These are phyloP conservation scores for Notamacropus eugenii DNA, from an alignment of 2,797 vertebrate genomes.

Conservation along the genomic window DNA sequence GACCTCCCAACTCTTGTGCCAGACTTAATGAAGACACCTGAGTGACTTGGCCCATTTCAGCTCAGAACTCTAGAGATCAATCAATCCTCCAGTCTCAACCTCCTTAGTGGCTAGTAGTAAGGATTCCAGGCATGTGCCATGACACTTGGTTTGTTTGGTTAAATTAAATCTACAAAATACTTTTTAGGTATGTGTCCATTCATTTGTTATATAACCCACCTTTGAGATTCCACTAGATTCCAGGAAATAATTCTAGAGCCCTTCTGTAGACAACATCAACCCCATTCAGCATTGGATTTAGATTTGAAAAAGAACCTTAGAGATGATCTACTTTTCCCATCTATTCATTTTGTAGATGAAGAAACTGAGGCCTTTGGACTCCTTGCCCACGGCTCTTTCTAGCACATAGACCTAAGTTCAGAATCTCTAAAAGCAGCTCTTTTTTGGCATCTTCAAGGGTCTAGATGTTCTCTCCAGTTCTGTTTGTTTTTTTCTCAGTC, in stretches of 20 bases:
- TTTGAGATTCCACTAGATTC: background rate
- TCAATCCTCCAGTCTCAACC: background rate
- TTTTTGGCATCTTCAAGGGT: background rate
- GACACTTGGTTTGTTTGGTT: background rate
- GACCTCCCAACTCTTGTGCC: background rate
- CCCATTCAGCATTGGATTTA: background rate
- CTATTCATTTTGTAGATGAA: background rate
- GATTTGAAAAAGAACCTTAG: background rate
- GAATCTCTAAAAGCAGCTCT: background rate
- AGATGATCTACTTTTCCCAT: background rate
- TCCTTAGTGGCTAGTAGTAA: background rate
- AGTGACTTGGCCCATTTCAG: background rate
- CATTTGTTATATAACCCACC: background rate
- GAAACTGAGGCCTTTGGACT: background rate
- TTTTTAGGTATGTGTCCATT: background rate
- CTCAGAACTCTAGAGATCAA: background rate
- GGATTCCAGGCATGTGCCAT: background rate
- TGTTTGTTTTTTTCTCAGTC: conserved; percentile 2
- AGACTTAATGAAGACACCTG: background rate
- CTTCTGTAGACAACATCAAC: background rate
- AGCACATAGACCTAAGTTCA: background rate
- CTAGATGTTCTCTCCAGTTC: background rate
- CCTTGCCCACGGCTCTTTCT: background rate
- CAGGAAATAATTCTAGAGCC: background rate
- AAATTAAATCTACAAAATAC: background rate